These are phyloP conservation scores for Megaleporinus macrocephalus DNA, from an alignment of 2,113 vertebrate species.

Conservation along the genomic window DNA sequence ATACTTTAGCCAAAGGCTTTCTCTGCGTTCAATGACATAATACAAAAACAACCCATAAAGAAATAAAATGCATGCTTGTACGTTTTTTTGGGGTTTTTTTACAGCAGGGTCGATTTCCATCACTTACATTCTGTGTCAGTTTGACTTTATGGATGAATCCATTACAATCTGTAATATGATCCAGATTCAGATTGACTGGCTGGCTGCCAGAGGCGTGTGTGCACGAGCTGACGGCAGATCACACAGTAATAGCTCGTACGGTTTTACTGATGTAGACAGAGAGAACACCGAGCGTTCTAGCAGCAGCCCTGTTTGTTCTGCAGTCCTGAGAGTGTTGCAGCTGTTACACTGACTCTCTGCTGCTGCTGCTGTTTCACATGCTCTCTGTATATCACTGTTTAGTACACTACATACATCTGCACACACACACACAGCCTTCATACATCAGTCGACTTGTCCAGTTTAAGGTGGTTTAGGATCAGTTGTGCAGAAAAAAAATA, in stretches of 20 bases:
- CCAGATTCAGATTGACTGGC: constrained; percentile 48
- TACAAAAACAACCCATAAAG: constrained; percentile 3
- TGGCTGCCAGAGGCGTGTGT: constrained; percentile 12
- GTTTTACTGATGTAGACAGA: constrained; percentile 36
- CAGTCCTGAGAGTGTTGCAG: not conserved
- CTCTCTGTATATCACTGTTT: not conserved
- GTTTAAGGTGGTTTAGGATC: too few relatives aligned
- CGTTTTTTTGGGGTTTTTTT: too few relatives aligned
- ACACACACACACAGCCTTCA: too few relatives aligned
- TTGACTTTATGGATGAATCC: constrained; percentile 51
- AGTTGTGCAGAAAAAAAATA: too few relatives aligned
- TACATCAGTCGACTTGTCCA: not conserved
- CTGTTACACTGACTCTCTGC: constrained; percentile 15
- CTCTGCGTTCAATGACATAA: not conserved
- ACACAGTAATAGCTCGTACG: constrained; percentile 48
- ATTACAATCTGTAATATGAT: constrained; percentile 42
- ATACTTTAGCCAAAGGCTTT: not conserved
- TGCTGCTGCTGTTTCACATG: not conserved
- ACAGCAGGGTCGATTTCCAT: constrained; percentile 45
- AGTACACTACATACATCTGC: not conserved
- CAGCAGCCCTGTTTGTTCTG: constrained; percentile 13
- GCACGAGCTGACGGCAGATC: constrained; percentile 27
- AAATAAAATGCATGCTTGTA: constrained; percentile 4
- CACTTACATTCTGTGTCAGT: constrained; percentile 28
- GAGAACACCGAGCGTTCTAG: not conserved